These are phyloP conservation scores for Nyctibius grandis DNA, from an alignment of 2,797 vertebrate species.

Conservation along the genomic window DNA sequence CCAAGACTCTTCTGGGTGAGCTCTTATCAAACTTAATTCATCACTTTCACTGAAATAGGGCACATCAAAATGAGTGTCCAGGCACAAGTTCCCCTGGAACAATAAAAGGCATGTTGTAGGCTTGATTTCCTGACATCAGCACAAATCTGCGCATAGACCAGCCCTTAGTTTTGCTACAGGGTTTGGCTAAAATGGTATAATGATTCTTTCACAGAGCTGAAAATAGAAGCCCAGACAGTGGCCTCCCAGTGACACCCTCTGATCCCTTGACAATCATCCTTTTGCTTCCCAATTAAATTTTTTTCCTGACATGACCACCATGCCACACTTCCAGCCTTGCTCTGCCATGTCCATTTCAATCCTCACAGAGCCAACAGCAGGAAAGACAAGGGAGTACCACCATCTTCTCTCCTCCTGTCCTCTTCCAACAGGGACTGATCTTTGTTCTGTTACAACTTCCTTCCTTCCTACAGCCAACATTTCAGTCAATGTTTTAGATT, in stretches of 20 bases:
- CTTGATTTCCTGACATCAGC: neutral
- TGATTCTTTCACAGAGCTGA: neutral
- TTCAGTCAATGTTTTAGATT: neutral
- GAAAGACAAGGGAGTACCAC: neutral
- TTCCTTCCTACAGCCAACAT: neutral
- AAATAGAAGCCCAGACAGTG: neutral
- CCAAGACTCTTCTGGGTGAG: neutral
- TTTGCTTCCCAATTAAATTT: neutral
- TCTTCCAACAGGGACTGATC: neutral
- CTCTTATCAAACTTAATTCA: neutral
- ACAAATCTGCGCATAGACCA: neutral
- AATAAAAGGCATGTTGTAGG: neutral
- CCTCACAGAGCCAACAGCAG: neutral
- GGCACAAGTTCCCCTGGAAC: neutral
- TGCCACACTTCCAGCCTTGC: neutral
- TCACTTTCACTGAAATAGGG: neutral
- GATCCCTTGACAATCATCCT: neutral
- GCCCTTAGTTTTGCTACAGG: neutral
- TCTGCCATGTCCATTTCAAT: neutral
- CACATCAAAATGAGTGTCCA: neutral
- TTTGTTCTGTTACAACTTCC: neutral
- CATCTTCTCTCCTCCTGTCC: neutral
- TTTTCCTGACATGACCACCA: neutral
- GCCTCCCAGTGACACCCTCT: neutral
- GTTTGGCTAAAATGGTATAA: neutral